Percentiles rank a stretch among this genome's conserved stretches.
phyloP scores from a whole-genome alignment of 2,797 vertebrate species.

The Lithobates pipiens region DNA sequence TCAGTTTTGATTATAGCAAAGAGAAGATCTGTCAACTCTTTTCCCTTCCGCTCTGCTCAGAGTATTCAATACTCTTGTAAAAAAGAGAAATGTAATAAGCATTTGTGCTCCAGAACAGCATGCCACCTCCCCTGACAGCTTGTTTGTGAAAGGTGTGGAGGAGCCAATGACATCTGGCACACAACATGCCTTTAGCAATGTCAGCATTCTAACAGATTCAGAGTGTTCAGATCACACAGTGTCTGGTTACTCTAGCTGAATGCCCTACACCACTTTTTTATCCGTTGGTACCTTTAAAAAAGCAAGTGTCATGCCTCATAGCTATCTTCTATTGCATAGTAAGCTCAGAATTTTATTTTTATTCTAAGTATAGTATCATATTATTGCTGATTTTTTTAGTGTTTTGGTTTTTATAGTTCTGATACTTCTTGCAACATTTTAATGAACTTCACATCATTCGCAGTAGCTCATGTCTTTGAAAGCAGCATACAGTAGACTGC shows the following conservation, averaged over 20 bases:
- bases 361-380: background rate
- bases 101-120: constrained; percentile 29
- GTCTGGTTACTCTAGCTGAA: constrained; percentile 16
- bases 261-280: background rate
- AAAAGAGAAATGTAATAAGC: constrained; percentile 26
- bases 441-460: background rate
- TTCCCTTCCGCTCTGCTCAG: background rate
- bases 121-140: constrained; percentile 37
- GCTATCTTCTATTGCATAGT: background rate
- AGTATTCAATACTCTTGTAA: constrained; percentile 30
- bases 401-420: background rate
- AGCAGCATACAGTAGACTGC: too few relatives aligned
- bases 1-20: constrained; percentile 17
- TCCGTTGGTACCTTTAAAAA: background rate
- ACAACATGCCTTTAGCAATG: constrained; percentile 48
- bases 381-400: background rate
- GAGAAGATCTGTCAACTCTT: background rate
- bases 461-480: background rate
- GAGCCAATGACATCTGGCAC: constrained; percentile 45
- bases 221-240: constrained; percentile 21
- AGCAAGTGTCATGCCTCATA: background rate
- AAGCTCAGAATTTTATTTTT: background rate
- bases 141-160: constrained; percentile 33
- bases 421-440: background rate
- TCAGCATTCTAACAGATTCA: constrained; percentile 26